Conservation (phyloP, 2,797 vertebrate genomes). For the Poecile montanus region DNA sequence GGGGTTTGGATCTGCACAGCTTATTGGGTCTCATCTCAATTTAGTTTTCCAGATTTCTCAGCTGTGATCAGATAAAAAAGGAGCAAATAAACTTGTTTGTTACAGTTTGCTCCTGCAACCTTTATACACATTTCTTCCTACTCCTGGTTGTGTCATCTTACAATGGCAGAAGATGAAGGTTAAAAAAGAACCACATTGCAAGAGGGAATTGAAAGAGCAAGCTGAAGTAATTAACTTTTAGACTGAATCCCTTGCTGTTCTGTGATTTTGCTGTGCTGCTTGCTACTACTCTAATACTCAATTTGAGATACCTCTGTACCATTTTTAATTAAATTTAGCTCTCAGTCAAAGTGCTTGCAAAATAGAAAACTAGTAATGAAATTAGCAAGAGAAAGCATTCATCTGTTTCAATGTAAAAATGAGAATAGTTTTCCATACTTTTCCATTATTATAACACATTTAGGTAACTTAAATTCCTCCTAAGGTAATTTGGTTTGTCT, state of each 20-base stretch:
- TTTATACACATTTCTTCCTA: not conserved
- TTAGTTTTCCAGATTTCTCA: not conserved
- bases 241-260: not conserved
- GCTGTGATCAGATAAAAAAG: not conserved
- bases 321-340: conserved; percentile 2
- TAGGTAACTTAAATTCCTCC: not conserved
- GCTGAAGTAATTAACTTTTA: conserved; percentile 33
- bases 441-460: not conserved
- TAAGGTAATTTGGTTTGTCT: not conserved
- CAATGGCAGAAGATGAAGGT: not conserved
- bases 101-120: not conserved
- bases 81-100: not conserved
- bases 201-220: not conserved
- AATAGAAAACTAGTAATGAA: not conserved
- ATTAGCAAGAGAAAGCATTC: conserved; percentile 74
- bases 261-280: not conserved
- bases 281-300: not conserved
- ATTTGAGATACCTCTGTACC: not conserved
- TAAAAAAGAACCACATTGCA: not conserved
- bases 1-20: not conserved
- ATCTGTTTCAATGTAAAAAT: conserved; percentile 13
- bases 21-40: not conserved
- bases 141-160: not conserved
- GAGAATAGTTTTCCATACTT: not conserved
- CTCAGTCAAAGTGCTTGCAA: not conserved